These are phyloP conservation scores for Phataginus tetradactyla DNA, from an alignment of 2,797 vertebrate genomes.

Conservation along the genomic window DNA sequence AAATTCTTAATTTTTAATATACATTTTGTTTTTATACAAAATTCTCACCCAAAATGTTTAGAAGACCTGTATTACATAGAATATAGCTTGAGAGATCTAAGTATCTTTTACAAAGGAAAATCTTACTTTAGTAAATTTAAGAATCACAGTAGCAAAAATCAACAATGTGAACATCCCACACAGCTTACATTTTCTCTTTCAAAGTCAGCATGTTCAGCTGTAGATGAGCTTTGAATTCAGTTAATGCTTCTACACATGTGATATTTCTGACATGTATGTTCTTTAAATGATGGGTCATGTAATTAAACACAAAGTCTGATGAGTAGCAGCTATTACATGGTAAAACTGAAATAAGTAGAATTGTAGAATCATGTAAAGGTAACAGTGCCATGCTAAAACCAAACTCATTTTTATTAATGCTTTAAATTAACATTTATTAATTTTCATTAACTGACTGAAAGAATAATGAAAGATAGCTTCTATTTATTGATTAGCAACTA, in stretches of 20 bases:
- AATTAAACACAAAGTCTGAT: background rate
- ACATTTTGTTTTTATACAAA: background rate
- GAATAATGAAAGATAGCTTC: background rate
- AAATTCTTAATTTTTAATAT: background rate
- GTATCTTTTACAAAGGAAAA: background rate
- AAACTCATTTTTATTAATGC: background rate
- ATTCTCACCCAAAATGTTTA: background rate
- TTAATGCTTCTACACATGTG: background rate
- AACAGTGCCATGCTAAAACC: background rate
- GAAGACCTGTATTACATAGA: background rate
- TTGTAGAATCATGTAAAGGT: too few species aligned
- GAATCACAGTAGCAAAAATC: background rate
- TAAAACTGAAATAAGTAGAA: background rate
- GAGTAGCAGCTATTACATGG: background rate
- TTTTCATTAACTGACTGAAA: background rate
- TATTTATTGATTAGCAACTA: background rate
- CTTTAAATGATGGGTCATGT: background rate
- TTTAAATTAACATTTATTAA: background rate
- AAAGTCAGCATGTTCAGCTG: background rate
- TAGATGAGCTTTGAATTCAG: background rate
- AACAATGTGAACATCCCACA: background rate
- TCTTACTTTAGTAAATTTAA: background rate
- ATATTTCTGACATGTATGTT: background rate
- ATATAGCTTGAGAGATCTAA: background rate
- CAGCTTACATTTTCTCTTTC: background rate